Evolutionary conservation across 2,797 vertebrate genomes (phyloP).

Genomic region (Prionace glauca): DNA sequence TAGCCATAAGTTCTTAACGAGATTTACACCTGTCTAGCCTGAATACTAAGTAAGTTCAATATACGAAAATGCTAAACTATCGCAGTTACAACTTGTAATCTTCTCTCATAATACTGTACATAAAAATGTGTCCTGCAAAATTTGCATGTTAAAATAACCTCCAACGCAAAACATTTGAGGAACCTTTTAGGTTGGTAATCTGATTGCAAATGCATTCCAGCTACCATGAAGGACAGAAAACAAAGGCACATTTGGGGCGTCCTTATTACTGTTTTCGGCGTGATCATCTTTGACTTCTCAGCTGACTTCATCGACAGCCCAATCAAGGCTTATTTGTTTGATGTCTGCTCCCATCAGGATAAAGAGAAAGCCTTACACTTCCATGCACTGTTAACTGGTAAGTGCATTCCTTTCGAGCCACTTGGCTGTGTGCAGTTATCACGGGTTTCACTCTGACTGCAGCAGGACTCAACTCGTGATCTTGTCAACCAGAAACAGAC

Average conservation of each 20-base stretch:
- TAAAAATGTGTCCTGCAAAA: not conserved
- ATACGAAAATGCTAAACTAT: not conserved
- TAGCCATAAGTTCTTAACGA: not conserved
- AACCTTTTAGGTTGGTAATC: no score
- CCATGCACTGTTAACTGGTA: conserved; percentile 94
- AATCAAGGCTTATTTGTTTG: conserved; percentile 96
- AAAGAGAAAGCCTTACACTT: conserved; percentile 91
- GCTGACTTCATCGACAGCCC: conserved; percentile 97
- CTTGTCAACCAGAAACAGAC: not conserved
- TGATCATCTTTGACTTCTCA: conserved; percentile 92
- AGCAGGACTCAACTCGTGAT: conserved; percentile 9
- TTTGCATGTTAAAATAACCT: not conserved
- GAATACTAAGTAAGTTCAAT: not conserved
- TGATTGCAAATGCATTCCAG: conserved; percentile 53
- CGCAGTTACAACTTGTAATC: not conserved
- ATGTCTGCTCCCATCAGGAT: conserved; percentile 85
- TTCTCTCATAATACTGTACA: not conserved
- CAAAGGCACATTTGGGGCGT: conserved; percentile 68
- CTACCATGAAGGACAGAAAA: conserved; percentile 48
- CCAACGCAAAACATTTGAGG: not conserved
- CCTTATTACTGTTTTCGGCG: conserved; percentile 83
- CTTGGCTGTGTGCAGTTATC: not conserved
- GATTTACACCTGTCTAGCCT: not conserved
- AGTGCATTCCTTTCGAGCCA: conserved; percentile 36
- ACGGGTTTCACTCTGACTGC: not conserved